Percentiles rank a stretch among this genome's conserved stretches.
Conservation (phyloP, 2,113 vertebrate genomes). For the Lamprotornis superbus region DNA sequence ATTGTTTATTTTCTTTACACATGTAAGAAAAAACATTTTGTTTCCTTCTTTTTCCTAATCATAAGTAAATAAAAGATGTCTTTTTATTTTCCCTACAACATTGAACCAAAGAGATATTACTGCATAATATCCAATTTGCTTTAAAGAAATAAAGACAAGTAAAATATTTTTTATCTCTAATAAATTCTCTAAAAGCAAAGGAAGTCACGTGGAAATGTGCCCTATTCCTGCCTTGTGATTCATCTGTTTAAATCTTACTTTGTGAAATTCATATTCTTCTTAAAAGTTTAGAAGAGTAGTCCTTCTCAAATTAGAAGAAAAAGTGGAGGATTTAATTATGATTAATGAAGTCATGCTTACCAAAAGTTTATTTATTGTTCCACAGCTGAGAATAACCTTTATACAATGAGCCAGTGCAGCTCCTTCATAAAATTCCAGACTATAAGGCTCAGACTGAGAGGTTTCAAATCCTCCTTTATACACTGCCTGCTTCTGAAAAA, state of each 20-base stretch:
- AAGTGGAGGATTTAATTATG: neutral
- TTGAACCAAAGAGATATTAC: neutral
- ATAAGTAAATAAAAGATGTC: neutral
- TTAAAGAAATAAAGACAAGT: neutral
- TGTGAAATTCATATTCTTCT: neutral
- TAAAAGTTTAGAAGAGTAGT: neutral
- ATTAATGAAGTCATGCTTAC: neutral
- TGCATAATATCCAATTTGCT: neutral
- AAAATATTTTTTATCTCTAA: neutral
- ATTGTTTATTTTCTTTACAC: neutral
- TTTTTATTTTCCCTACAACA: neutral
- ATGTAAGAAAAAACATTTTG: neutral
- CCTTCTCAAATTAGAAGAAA: neutral
- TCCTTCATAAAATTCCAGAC: neutral
- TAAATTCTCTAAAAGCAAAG: neutral
- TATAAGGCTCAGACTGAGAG: neutral
- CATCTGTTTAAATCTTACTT: neutral
- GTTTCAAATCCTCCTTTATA: neutral
- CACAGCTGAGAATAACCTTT: neutral
- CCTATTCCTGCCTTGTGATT: neutral
- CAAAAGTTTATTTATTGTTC: neutral
- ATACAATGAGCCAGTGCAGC: neutral
- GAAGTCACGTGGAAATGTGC: neutral
- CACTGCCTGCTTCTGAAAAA: neutral
- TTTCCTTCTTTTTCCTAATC: neutral